Percentiles rank a stretch among this genome's conserved stretches.
These are phyloP conservation scores for Asarcornis scutulata DNA, from an alignment of 2,113 vertebrate species.

Conservation along the genomic window DNA sequence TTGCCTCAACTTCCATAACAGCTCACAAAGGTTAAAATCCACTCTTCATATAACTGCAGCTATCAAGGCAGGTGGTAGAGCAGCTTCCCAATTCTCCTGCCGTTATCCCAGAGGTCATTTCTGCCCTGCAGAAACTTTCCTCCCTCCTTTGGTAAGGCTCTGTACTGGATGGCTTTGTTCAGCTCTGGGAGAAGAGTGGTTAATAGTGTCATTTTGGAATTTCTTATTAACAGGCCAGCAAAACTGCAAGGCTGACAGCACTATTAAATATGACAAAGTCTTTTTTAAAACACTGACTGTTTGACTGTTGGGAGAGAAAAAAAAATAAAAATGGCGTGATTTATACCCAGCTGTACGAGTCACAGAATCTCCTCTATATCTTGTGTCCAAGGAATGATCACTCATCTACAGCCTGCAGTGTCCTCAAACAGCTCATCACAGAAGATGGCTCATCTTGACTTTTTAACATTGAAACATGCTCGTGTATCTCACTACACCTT, in stretches of 20 bases:
- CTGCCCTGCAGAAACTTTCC: neutral
- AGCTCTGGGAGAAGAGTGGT: neutral
- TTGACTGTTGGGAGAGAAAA: slow-evolving; percentile 31
- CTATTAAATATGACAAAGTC: slow-evolving; percentile 76
- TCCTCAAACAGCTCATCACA: slow-evolving; percentile 39
- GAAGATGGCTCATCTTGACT: slow-evolving; percentile 1
- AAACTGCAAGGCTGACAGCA: slow-evolving; percentile 62
- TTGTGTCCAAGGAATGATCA: slow-evolving; percentile 27
- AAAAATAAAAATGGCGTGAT: slow-evolving; percentile 45
- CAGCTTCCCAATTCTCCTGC: neutral
- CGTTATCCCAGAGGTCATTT: neutral
- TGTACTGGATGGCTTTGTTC: neutral
- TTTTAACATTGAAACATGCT: neutral
- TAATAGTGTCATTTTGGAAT: slow-evolving; percentile 46
- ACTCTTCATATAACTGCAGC: neutral
- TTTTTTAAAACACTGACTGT: slow-evolving; percentile 65
- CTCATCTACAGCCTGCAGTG: slow-evolving; percentile 45
- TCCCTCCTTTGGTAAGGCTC: neutral
- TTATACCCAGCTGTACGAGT: slow-evolving; percentile 39
- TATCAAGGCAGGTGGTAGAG: neutral
- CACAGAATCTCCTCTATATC: slow-evolving; percentile 49
- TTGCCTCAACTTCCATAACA: neutral
- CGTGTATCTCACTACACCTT: neutral
- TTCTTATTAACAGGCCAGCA: slow-evolving; percentile 55
- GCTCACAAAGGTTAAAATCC: neutral